phyloP scores from a whole-genome alignment of 2,797 vertebrate genomes.

The Zenarchopterus dispar region DNA sequence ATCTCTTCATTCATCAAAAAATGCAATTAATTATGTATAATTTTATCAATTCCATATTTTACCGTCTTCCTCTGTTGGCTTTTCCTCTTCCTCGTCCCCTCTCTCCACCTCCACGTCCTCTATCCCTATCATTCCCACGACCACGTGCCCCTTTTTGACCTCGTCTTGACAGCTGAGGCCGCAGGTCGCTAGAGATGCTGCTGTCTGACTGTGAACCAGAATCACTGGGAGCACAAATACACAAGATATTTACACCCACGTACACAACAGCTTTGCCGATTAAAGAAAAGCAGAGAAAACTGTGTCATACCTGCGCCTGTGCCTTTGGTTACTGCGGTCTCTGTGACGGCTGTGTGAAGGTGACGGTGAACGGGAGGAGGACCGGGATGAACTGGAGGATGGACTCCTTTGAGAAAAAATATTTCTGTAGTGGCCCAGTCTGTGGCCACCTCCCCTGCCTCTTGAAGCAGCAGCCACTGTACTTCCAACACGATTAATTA shows the following conservation, averaged over 20 bases:
- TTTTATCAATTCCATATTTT: constrained; percentile 17
- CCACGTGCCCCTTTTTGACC: constrained; percentile 85
- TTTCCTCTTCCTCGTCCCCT: constrained; percentile 90
- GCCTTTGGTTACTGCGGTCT: constrained; percentile 79
- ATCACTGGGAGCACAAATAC: constrained; percentile 76
- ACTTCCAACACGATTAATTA: constrained; percentile 72
- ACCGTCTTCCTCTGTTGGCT: constrained; percentile 87
- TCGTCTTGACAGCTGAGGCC: constrained; percentile 84
- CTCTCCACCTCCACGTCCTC: constrained; percentile 84
- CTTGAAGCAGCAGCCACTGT: constrained; percentile 52
- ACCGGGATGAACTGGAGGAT: constrained; percentile 88
- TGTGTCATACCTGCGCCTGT: constrained; percentile 75
- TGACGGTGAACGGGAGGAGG: constrained; percentile 89
- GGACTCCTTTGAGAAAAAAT: constrained; percentile 93
- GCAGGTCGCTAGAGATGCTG: constrained; percentile 87
- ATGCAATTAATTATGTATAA: background rate
- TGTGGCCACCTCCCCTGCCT: constrained; percentile 74
- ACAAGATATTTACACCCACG: constrained; percentile 6
- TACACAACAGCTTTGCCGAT: background rate
- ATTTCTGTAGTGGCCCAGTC: constrained; percentile 89
- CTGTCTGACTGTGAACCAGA: constrained; percentile 92
- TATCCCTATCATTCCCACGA: constrained; percentile 79
- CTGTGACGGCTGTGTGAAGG: constrained; percentile 81
- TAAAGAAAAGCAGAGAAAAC: background rate
- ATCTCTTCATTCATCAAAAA: background rate